Evolutionary conservation across 2,797 vertebrate species (phyloP).

Genomic region (Sebastes hubbsi): DNA sequence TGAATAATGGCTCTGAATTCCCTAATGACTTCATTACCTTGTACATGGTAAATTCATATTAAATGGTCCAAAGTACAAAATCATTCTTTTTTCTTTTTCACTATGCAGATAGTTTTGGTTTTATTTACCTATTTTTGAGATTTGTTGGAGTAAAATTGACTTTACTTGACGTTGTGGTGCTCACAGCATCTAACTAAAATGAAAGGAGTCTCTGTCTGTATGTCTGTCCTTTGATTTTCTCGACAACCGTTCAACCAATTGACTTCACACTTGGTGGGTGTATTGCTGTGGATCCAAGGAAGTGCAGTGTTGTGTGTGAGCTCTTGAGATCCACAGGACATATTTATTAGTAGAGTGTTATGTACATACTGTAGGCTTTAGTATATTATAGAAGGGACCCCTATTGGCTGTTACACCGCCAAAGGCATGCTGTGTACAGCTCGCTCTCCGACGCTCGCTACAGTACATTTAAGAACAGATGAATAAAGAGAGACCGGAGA

Average conservation of each 20-base stretch:
- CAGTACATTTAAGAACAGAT: not conserved
- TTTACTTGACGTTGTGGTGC: not conserved
- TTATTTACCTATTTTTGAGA: not conserved
- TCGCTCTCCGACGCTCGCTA: not conserved
- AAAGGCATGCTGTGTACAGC: not conserved
- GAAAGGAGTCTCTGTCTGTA: not conserved
- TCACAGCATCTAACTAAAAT: not conserved
- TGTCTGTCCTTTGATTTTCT: not conserved
- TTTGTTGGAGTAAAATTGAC: not conserved
- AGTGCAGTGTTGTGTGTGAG: not conserved
- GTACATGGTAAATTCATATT: slow-evolving; percentile 5
- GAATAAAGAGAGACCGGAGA: not conserved
- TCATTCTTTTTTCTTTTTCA: not conserved
- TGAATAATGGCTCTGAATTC: slow-evolving; percentile 3
- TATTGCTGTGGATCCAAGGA: not conserved
- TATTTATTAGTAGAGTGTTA: not conserved
- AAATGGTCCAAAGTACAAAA: not conserved
- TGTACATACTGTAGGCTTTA: not conserved
- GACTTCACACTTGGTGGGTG: not conserved
- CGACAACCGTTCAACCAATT: not conserved
- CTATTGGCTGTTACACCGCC: not conserved
- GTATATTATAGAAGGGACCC: not conserved
- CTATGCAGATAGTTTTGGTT: not conserved
- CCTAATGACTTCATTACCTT: slow-evolving; percentile 10
- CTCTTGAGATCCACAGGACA: not conserved